Evolutionary conservation across 2,888 invertebrate species (phyloP), one percentile per base, ranked within the genome.

Genomic region (Drosophila incognita): DNA sequence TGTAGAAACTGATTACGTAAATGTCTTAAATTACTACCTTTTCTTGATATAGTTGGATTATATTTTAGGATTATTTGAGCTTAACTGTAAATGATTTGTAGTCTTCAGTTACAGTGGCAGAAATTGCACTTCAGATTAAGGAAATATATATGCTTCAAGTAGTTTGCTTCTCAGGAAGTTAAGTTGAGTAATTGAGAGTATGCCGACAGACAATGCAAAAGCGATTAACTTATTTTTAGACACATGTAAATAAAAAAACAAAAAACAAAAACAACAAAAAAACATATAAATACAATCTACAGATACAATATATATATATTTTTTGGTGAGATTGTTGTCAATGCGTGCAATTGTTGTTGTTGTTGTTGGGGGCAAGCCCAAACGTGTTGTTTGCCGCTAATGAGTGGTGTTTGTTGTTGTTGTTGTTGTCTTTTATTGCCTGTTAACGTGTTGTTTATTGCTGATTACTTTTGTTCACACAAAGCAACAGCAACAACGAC

Each of bases 351-450:
- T n/a, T 76, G 24, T 46, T 31, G 31, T 48, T 29, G 27, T 5
- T 58, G 40, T 40, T 42, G 27, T 52, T 61, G 36, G 33, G 58
- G 75, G 52, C 42, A 78, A 54, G 38, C 67, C 74, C 67, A 73
- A 38, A 52, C 51, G 59, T 68, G 24, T 35, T 11, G 57, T 58
- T 40, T 46, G 36, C 58, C 54, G 86, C 60, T 82, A 80, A 82
- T 67, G 74, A 83, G 64, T 53, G 54, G 35, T 51, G 69, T 35
- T 68, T 68, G 61, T 40, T 54, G 27, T 27, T 27, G 61, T 56
- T 73, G 61, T 56, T 73, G 83, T 71, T 82, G 66, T 53, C 58
- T 53, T 68, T 74, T 81, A 86, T 83, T 71, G 86, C 71, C 71
- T 83, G 89, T 70, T 59, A 69, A 60, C 38, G 78, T 68, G 64